Evolutionary conservation across 2,888 invertebrate species (phyloP), one percentile per base, ranked within the genome.

Genomic region (Leptopilina drosophilae): DNA sequence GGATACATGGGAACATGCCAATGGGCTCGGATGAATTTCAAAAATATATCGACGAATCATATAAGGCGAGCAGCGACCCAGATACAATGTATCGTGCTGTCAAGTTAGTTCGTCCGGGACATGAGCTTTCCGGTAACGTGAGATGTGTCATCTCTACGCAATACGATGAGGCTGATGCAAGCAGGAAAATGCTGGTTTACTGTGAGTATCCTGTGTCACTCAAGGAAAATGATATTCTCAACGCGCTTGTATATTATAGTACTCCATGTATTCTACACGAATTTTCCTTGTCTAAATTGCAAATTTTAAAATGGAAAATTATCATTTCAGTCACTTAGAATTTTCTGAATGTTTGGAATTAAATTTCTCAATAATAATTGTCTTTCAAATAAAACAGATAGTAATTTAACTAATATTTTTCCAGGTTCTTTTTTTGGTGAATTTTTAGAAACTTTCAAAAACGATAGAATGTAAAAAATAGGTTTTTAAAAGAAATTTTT

Each of bases 81-180:
- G 94, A 94, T 89, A 95, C 95, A 5, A 94, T 94, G 88, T 94
- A 96, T 88, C 92, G 96, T 78, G 96, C 96, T 1, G 92, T 96
- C 77, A 94, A 94, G 82, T 94, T 96, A 83, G 90, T 94, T 5
- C 94, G 94, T 82, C 96, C 95, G 0, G 94, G 94, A 2, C 94
- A 95, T 1, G 95, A 96, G 64, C 93, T 96, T 65, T 94, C 95
- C 0, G 96, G 96, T 0, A 95, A 95, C 87, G 96, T 96, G 88
- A 95, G 95, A 69, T 96, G 96, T 87, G 93, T 94, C 46, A 95
- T 96, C 5, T 95, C 95, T 15, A 94, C 95, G 0, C 94, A 95
- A 87, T 92, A 94, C 8, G 95, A 94, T 77, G 96, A 96, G 87
- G 95, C 77, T 3, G 87, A 88, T 66, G 89, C 87, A 8, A 77